These are phyloP conservation scores for Galbula dea DNA, from an alignment of 2,113 vertebrate species.

Conservation along the genomic window DNA sequence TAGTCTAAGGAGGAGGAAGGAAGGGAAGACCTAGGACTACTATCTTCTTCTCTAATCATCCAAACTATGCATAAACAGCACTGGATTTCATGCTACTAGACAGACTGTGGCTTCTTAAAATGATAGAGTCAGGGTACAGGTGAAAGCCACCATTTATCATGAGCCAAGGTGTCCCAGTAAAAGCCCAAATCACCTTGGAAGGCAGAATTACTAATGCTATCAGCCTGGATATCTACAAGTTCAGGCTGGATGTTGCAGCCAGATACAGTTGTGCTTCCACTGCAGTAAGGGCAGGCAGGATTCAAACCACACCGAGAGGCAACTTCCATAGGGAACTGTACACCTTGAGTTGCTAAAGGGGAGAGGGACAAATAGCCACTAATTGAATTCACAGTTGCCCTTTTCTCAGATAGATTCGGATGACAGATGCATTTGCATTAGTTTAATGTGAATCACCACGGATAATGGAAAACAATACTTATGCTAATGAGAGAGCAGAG, in stretches of 20 bases:
- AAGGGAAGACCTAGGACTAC: background rate
- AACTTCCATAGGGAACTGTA: background rate
- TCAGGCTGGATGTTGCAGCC: background rate
- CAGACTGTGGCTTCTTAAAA: background rate
- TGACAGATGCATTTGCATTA: slow-evolving; percentile 39
- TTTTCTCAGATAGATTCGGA: background rate
- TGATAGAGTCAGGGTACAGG: background rate
- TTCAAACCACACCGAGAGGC: no score
- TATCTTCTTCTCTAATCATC: background rate
- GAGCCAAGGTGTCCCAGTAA: background rate
- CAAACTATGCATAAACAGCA: background rate
- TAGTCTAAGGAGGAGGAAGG: background rate
- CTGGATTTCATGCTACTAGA: background rate
- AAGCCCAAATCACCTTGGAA: background rate
- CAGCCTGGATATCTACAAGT: background rate
- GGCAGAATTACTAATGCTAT: background rate
- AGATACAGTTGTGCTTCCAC: background rate
- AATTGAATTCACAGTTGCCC: slow-evolving; percentile 3
- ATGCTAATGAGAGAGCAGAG: slow-evolving; percentile 35
- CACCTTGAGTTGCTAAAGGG: background rate
- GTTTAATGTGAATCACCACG: slow-evolving; percentile 5
- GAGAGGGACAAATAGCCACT: background rate
- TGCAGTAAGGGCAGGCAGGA: background rate
- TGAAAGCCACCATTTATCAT: background rate
- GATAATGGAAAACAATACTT: slow-evolving; percentile 58